Evolutionary conservation across 2,888 invertebrate genomes (phyloP), one percentile per base, ranked within the genome.

Genomic region (Nomada fucata): DNA sequence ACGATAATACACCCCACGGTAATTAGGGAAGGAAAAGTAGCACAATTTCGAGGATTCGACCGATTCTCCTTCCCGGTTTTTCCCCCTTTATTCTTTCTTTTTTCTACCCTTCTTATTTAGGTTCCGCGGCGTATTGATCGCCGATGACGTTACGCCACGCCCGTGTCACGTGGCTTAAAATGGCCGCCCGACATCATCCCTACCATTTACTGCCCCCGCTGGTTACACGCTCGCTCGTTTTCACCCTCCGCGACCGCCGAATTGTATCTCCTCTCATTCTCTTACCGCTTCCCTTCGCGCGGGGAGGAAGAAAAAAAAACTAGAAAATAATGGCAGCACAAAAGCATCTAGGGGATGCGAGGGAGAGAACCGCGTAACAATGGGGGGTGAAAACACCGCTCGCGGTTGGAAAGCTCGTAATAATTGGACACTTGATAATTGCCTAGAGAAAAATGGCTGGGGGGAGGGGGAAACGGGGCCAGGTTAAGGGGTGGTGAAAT

Each of bases 81-180:
- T 76, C 76, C 72, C 57, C 36, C 36, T 36, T 7, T 36, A 36
- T 36, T 36, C 36, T 7, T 7, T 74, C n/a, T 70, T 80, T 76
- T 69, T 75, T 78, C 72, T 76, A 65, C 82, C 76, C 84, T 85
- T 80, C 73, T 65, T 76, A 71, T 70, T 88, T 83, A 67, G 76
- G 65, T 77, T 88, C 86, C 86, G 88, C 90, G 90, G 89, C 81
- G 92, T 93, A 93, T 93, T 93, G 93, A 93, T 92, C 93, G 92
- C 77, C 83, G 86, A 89, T 92, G 93, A 92, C 92, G 92, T 92
- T 91, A 92, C 92, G 92, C 92, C 92, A 92, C 93, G 92, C 93
- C 92, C 92, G 92, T 92, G 89, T 92, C 93, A 92, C 92, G 92
- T 93, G 92, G 90, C 91, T 82, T 82, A 91, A 91, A 90, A 92